Conservation (phyloP, 2,113 vertebrate species). For the Silurus glanis region DNA sequence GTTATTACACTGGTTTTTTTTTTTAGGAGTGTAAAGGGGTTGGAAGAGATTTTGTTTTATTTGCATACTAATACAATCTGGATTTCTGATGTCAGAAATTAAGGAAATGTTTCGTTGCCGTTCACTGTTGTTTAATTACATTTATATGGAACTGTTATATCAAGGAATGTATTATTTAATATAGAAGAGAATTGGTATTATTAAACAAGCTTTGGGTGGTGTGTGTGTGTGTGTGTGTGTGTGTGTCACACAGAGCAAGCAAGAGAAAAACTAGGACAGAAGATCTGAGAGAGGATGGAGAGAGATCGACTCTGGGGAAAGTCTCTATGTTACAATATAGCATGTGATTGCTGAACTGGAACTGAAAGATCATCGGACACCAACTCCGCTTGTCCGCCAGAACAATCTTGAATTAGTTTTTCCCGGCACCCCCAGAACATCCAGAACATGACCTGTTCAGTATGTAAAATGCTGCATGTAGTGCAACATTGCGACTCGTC, state of each 20-base stretch:
- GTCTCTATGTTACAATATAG: slow-evolving; percentile 22
- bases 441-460: neutral
- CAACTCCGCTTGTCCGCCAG: neutral
- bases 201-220: neutral
- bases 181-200: neutral
- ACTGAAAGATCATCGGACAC: slow-evolving; percentile 1
- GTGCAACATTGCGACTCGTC: neutral
- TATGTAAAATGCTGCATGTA: neutral
- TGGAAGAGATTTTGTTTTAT: neutral
- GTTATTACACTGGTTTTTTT: neutral
- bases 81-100: neutral
- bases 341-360: slow-evolving; percentile 28
- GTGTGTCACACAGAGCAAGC: slow-evolving; percentile 3
- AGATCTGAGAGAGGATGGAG: slow-evolving; percentile 20
- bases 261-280: slow-evolving; percentile 44
- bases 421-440: neutral
- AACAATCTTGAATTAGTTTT: neutral
- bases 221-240: neutral
- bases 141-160: neutral
- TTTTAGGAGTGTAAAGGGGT: neutral
- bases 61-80: neutral
- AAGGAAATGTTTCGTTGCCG: neutral
- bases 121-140: neutral
- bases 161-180: neutral
- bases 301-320: slow-evolving; percentile 26